Conservation (phyloP, 1,140 invertebrate genomes). For the Platorchestia sp. region DNA sequence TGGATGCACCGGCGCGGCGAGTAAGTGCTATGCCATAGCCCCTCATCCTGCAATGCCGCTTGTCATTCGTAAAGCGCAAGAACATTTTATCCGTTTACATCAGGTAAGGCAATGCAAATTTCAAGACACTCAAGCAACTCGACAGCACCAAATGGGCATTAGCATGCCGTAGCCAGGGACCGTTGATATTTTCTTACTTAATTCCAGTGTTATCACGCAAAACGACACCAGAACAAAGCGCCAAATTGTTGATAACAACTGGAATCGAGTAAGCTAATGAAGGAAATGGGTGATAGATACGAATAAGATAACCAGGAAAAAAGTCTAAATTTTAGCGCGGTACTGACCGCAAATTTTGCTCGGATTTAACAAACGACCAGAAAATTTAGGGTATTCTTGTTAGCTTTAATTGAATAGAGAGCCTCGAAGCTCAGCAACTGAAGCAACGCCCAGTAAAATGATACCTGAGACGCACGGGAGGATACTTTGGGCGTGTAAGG, state of each 20-base stretch:
- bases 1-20: not conserved
- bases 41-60: not conserved
- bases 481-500: constrained; percentile 38
- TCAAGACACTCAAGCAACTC: not conserved
- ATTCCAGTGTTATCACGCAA: not conserved
- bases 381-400: not conserved
- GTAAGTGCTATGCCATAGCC: not conserved
- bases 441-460: not conserved
- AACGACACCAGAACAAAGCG: not conserved
- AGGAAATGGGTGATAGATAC: not conserved
- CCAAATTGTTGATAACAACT: not conserved
- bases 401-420: not conserved
- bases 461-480: constrained; percentile 37
- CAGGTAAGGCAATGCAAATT: not conserved
- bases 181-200: not conserved
- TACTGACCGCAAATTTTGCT: not conserved
- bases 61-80: not conserved
- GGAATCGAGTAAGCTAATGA: not conserved
- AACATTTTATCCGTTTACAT: not conserved
- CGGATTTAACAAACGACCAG: not conserved
- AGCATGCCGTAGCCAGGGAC: not conserved
- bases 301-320: not conserved
- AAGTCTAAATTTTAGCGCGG: not conserved
- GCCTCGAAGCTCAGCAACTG: not conserved
- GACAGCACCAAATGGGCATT: not conserved